Evolutionary conservation across 2,113 vertebrate genomes (phyloP).

Genomic region (Pristiophorus japonicus): DNA sequence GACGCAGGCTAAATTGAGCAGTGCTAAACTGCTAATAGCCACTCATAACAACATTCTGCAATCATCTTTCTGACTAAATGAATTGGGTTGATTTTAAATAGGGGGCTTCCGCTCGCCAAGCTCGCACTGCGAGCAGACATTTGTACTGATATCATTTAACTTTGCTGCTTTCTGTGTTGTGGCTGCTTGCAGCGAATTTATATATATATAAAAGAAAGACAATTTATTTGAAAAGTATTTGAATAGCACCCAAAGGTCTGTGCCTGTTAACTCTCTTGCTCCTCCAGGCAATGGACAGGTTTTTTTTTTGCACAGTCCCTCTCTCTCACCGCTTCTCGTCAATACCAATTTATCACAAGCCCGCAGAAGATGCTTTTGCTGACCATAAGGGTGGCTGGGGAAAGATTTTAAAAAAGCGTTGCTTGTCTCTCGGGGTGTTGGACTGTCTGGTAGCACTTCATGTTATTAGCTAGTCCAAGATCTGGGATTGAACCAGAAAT

Average conservation of each 20-base stretch:
- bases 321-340: not conserved
- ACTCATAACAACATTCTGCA: not conserved
- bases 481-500: not conserved
- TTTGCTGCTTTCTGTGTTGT: not conserved
- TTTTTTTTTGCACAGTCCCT: not conserved
- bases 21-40: not conserved
- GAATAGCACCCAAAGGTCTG: not conserved
- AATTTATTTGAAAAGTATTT: slow-evolving; percentile 8
- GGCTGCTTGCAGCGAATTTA: not conserved
- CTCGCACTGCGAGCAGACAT: not conserved
- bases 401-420: not conserved
- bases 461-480: not conserved
- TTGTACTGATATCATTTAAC: slow-evolving; percentile 18
- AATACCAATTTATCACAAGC: not conserved
- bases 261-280: not conserved
- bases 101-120: not conserved
- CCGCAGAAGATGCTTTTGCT: not conserved
- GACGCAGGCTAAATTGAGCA: slow-evolving; percentile 1
- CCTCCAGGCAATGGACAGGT: not conserved
- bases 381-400: not conserved
- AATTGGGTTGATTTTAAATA: slow-evolving; percentile 15
- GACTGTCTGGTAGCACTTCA: not conserved
- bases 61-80: slow-evolving; percentile 3
- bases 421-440: not conserved
- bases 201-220: no score